Percentiles rank a stretch among this genome's conserved stretches.
Conservation (phyloP, 2,888 invertebrate genomes). For the Leptopilina syphax region DNA sequence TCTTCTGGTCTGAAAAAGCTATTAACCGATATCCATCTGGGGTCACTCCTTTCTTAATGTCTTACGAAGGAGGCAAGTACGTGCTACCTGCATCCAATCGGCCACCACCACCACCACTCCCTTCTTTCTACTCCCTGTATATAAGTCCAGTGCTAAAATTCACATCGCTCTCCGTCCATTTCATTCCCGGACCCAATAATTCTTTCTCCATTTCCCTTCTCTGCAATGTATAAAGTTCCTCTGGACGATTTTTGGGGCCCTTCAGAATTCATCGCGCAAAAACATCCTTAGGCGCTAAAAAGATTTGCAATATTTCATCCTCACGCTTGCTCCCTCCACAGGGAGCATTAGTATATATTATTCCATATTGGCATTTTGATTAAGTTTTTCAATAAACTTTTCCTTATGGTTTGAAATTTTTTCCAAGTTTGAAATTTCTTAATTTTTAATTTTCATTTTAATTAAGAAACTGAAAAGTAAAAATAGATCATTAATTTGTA, state of each 20-base stretch:
- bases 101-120: conserved; percentile 12
- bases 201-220: conserved; percentile 38
- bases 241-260: conserved; percentile 48
- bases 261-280: conserved; percentile 55
- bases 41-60: conserved; percentile 68
- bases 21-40: conserved; percentile 74
- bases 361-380: conserved; percentile 46
- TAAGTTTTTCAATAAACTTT: too few relatives aligned
- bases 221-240: background rate
- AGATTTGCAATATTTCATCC: conserved; percentile 71
- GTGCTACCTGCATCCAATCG: conserved; percentile 44
- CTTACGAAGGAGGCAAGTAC: conserved; percentile 48
- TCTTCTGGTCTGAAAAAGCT: conserved; percentile 64
- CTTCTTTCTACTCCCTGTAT: conserved; percentile 30
- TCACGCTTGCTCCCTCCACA: conserved; percentile 62
- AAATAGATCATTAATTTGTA: too few relatives aligned
- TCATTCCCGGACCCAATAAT: conserved; percentile 26
- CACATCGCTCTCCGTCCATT: conserved; percentile 33
- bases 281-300: conserved; percentile 65
- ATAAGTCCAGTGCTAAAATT: conserved; percentile 43
- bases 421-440: too few relatives aligned
- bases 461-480: too few relatives aligned
- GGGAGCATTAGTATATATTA: conserved; percentile 53
- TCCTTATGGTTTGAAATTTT: too few relatives aligned
- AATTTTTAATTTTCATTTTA: too few relatives aligned